A percentile compares a stretch with the other conserved stretches of the same genome.
These are phyloP conservation scores for Bhutanitis thaidina DNA, from an alignment of 2,888 invertebrate species.

Conservation along the genomic window DNA sequence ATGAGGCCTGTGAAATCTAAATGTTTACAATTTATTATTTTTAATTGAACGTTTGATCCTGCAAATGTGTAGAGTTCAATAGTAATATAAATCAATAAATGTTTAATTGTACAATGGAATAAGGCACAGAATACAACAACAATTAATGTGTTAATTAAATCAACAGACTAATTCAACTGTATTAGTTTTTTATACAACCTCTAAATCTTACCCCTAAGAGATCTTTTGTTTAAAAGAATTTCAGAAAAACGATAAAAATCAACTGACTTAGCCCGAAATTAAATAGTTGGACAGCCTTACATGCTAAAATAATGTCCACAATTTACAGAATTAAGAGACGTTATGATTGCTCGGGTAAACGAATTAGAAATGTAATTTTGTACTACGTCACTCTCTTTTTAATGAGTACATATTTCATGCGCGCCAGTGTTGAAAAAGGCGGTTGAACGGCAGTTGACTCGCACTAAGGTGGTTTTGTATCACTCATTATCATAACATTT, in stretches of 20 bases:
- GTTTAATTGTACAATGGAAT: background rate
- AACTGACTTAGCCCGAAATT: too few species aligned
- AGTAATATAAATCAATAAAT: background rate
- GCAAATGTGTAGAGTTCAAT: background rate
- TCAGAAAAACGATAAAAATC: background rate
- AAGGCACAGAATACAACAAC: background rate
- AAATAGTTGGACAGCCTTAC: too few species aligned
- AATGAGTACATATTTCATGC: too few species aligned
- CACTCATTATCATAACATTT: too few species aligned
- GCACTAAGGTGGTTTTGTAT: too few species aligned
- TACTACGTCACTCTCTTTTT: too few species aligned
- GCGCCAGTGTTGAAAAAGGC: too few species aligned
- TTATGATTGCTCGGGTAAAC: too few species aligned
- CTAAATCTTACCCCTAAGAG: background rate
- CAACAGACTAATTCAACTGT: background rate
- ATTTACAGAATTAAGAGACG: too few species aligned
- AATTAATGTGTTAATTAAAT: background rate
- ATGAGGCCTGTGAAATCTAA: background rate
- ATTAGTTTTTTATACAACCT: background rate
- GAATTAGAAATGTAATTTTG: too few species aligned
- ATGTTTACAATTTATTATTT: background rate
- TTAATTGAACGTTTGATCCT: background rate
- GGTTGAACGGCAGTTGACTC: too few species aligned
- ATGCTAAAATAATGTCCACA: too few species aligned
- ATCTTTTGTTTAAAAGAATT: background rate